Evolutionary conservation across 2,888 invertebrate species (phyloP).

Genomic region (Deladenus siricidicola): DNA sequence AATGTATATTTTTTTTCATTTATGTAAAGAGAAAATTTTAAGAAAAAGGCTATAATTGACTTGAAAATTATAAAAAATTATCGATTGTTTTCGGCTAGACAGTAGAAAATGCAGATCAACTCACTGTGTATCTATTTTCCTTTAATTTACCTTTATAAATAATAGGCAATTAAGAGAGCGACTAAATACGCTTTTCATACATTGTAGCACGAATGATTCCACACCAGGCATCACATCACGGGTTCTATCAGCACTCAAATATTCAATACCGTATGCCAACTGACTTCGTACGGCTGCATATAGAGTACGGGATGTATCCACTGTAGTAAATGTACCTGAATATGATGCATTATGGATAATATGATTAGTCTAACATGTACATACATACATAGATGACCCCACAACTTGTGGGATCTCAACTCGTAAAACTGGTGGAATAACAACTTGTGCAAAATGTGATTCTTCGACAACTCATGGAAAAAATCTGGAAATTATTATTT

Average conservation of each 20-base stretch:
- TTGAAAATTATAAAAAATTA: background rate
- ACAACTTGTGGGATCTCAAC: too few relatives aligned
- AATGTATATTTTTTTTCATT: too few relatives aligned
- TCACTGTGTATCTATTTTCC: too few relatives aligned
- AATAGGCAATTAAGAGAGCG: slow-evolving; percentile 15
- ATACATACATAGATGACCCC: too few relatives aligned
- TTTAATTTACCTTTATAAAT: slow-evolving; percentile 19
- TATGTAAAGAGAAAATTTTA: too few relatives aligned
- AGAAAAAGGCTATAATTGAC: too few relatives aligned
- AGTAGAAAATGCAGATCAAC: background rate
- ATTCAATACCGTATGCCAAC: slow-evolving; percentile 37
- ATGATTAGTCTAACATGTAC: too few relatives aligned
- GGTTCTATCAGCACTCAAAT: slow-evolving; percentile 38
- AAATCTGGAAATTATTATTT: too few relatives aligned
- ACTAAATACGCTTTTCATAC: slow-evolving; percentile 33
- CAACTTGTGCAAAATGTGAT: too few relatives aligned
- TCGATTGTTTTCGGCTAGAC: background rate
- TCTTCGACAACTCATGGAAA: too few relatives aligned
- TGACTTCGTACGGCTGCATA: slow-evolving; percentile 34
- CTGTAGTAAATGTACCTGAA: slow-evolving; percentile 34
- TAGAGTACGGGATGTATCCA: slow-evolving; percentile 31
- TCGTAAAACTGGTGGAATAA: too few relatives aligned
- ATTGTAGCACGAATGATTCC: slow-evolving; percentile 42
- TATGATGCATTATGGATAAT: too few relatives aligned
- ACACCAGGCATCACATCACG: slow-evolving; percentile 43